Base-by-base conservation (phyloP, 2,888 invertebrate genomes). In the Erynnis tages region DNA sequence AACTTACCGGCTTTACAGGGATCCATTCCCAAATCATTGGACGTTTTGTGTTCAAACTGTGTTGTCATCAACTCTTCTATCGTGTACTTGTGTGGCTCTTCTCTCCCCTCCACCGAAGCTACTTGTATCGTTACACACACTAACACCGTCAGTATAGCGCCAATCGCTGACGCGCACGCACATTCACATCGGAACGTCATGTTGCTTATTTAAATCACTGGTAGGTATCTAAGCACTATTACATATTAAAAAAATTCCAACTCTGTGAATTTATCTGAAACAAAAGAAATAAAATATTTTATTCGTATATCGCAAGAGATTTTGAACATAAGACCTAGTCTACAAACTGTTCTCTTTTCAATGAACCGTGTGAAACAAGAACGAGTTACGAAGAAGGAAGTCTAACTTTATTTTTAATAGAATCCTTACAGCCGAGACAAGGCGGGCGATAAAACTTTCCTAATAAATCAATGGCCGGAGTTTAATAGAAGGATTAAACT, bases 1-100 rank as follows among this genome's bases (percentile, higher is more conserved):
- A 19, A 80, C 93, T 93, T 84, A 96, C 96, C 94, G 76, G 96
- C 94, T 91, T 96, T 96, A 83, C 96, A 96, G 50, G 96, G 94
- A 85, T 96, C 96, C 91, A 95, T 87, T 74, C 96, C 94, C 59
- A 94, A 81, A 76, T 96, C 96, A 58, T 91, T 91, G 35, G 94
- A 95, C 54, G 93, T 91, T 71, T 93, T 93, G 56, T 90, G 90
- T 37, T 93, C 92, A 67, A 94, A 96, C 60, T 90, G 87, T 49
- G 82, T 90, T 48, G 82, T 91, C 67, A 94, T 75, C 60, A 96
- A 81, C 69, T 95, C 93, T 17, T 94, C 93, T 70, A 93, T 91
- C 47, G 93, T 93, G 73, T 91, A 94, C 67, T 82, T 91, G 55
- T 84, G 86, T 0, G 82, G 73, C 56, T 87, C 85, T 13, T 78